Evolutionary conservation across 2,113 vertebrate genomes (phyloP), one percentile per base, ranked within the genome.

Genomic region (Otus sunia): DNA sequence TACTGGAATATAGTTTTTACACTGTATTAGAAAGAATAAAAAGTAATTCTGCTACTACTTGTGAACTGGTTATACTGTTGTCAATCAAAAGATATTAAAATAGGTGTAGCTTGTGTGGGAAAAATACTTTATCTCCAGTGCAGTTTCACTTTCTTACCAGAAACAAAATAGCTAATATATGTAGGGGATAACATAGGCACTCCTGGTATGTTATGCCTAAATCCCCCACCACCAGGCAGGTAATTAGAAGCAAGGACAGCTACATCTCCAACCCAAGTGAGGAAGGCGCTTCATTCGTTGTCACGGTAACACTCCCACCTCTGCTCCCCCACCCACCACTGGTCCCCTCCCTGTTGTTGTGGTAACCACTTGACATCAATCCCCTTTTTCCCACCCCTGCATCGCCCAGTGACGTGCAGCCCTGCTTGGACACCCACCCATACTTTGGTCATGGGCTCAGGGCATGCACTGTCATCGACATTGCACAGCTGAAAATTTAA

Each of bases 331-430:
- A 43, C 58, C 56, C 22, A 12, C 58, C 2, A 27, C 77, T 39
- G 72, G 92, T 83, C 86, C 88, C 86, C 49, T 82, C 89, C 86
- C 73, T 1, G 91, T 97, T 96, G 90, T 95, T 83, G 73, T 7
- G 43, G 96, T 27, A 97, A 98, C 96, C 72, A 47, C 37, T 56
- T 34, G 55, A 36, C 71, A 86, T 72, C 95, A 83, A 67, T 59
- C 64, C 59, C 17, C 37, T 60, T 88, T 52, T 85, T 67, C 22
- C 56, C 53, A 32, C 19, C 45, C 29, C 69, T 78, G 68, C 50
- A 72, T 56, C n/a, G 22, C 50, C 8, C 26, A 9, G 0, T 3
- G 1, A 29, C 47, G 22, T 10, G 0, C 19, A 2, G 37, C 20
- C 39, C 66, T 1, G 0, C 17, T 37, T 4, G 22, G 62, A 50